Evolutionary conservation across 2,113 vertebrate genomes (phyloP), one percentile per base, ranked within the genome.

Genomic region (Rhadina sibilatrix): DNA sequence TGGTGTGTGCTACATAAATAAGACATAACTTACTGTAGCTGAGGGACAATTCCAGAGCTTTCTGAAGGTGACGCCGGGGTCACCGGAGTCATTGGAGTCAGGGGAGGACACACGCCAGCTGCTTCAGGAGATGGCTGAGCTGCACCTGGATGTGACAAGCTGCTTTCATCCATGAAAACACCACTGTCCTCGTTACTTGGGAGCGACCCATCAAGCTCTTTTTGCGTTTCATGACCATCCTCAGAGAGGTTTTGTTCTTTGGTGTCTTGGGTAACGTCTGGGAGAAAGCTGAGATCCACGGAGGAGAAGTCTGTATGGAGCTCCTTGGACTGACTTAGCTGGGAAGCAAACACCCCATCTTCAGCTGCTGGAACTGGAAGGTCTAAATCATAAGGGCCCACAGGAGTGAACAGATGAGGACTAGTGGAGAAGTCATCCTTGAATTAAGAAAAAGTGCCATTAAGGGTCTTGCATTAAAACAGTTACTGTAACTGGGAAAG

Each of bases 251-350:
- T 56, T 52, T 95, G 88, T 33, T 97, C 92, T 95, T 78, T 97
- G 64, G 94, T 97, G 16, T 98, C 98, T 63, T 97, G 96, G 31
- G 93, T 92, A 13, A 99, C 91, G 15, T 99, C 99, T 21, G 99
- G 98, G 44, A 99, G 97, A 93, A 99, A 99, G 96, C 99, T 99
- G 91, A 99, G 98, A 95, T 99, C 99, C 86, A 99, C 97, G 1
- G 98, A 96, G 42, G 98, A 97, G 64, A 98, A 97, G 56, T 98
- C 97, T 20, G 97, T 47, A 5, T 96, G 81, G 6, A 97, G 91
- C 19, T 98, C 98, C 90, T 97, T 96, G 35, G 87, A 56, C 74
- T 95, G 97, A 11, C 93, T 81, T 60, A 96, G 86, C 19, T 96
- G 98, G 30, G 97, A 91, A 47, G 63, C 24, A 2, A 96, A 96